phyloP scores from a whole-genome alignment of 2,888 invertebrate genomes.

The Epinotia bilunana region DNA sequence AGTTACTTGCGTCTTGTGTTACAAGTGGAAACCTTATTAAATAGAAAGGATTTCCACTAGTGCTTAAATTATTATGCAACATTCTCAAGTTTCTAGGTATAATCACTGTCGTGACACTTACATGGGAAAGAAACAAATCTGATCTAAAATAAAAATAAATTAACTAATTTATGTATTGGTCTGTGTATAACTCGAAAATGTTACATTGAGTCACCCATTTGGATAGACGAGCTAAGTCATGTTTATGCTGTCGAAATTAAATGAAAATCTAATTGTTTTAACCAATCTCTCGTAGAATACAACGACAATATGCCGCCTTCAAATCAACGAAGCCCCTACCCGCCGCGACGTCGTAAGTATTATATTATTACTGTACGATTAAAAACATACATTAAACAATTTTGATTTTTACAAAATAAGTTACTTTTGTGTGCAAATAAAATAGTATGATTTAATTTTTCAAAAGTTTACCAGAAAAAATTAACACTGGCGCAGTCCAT shows the following conservation, averaged over 20 bases:
- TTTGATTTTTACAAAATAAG: constrained; percentile 23
- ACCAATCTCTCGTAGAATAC: constrained; percentile 86
- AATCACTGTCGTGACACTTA: not conserved
- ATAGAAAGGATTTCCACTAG: too few species aligned
- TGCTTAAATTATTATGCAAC: too few species aligned
- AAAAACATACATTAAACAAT: constrained; percentile 12
- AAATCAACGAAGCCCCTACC: constrained; percentile 94
- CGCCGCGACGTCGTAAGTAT: constrained; percentile 92
- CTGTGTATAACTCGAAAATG: not conserved
- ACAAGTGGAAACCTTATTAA: too few species aligned
- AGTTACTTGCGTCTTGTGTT: too few species aligned
- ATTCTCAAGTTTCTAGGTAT: not conserved
- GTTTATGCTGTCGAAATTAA: not conserved
- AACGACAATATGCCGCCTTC: constrained; percentile 94
- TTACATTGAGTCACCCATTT: not conserved
- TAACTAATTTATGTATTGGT: not conserved
- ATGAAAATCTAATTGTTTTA: constrained; percentile 8
- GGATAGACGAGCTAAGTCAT: not conserved
- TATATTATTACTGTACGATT: constrained; percentile 14
- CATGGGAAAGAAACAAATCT: not conserved
- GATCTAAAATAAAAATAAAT: not conserved
- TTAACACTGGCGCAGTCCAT: constrained; percentile 29
- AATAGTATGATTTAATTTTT: constrained; percentile 27
- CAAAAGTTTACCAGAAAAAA: constrained; percentile 30
- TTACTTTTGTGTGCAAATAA: constrained; percentile 25